A percentile compares a stretch with the other conserved stretches of the same genome.
phyloP scores from a whole-genome alignment of 2,888 invertebrate genomes.

The Caenorhabditis sp. region DNA sequence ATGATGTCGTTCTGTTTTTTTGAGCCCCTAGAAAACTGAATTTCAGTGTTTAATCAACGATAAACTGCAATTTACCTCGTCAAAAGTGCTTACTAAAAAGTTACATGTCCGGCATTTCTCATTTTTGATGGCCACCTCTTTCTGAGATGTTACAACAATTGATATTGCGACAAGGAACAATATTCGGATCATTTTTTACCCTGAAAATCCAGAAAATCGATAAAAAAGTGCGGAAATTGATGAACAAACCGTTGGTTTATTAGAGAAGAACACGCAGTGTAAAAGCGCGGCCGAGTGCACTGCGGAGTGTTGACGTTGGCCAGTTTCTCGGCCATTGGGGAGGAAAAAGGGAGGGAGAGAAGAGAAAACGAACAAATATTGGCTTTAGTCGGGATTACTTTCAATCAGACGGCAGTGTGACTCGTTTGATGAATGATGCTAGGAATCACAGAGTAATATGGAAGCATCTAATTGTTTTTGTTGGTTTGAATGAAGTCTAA shows the following conservation, averaged over 20 bases:
- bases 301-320: constrained; percentile 37
- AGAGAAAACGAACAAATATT: constrained; percentile 56
- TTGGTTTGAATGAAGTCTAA: no score
- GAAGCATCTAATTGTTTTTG: no score
- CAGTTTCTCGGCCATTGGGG: constrained; percentile 55
- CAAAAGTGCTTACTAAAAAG: constrained; percentile 78
- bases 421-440: constrained; percentile 30
- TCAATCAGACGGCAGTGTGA: constrained; percentile 29
- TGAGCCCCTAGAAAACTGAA: constrained; percentile 87
- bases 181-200: constrained; percentile 60
- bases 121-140: constrained; percentile 65
- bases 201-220: constrained; percentile 35
- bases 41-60: neutral
- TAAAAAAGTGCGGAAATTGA: constrained; percentile 9
- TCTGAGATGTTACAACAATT: constrained; percentile 29
- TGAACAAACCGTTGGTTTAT: constrained; percentile 55
- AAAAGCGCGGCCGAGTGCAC: constrained; percentile 54
- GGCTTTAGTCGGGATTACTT: constrained; percentile 57
- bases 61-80: constrained; percentile 62
- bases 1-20: constrained; percentile 90
- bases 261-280: constrained; percentile 48
- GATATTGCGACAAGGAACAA: constrained; percentile 31
- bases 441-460: neutral
- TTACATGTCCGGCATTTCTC: constrained; percentile 76
- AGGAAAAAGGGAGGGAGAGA: constrained; percentile 24